A percentile compares a stretch with the other conserved stretches of the same genome.
These are phyloP conservation scores for Drosophila picticornis DNA, from an alignment of 2,888 invertebrate species.

Conservation along the genomic window DNA sequence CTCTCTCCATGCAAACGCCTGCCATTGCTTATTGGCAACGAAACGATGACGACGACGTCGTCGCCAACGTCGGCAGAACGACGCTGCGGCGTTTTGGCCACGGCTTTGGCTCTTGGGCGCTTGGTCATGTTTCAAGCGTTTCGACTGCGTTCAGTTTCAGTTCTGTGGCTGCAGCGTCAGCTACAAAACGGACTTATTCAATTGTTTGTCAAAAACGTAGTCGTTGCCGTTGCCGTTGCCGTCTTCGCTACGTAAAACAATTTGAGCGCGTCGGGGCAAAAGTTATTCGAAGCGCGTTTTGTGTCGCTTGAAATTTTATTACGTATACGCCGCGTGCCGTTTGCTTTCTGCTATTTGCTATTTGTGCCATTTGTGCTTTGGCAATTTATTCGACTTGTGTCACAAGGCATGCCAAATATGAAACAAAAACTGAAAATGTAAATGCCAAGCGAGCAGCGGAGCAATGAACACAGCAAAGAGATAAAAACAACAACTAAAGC, in stretches of 20 bases:
- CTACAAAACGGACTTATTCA: slow-evolving; percentile 53
- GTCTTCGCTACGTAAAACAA: slow-evolving; percentile 33
- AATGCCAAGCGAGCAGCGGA: slow-evolving; percentile 42
- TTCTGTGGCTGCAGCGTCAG: slow-evolving; percentile 73
- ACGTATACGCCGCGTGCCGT: slow-evolving; percentile 72
- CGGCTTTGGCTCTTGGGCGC: slow-evolving; percentile 63
- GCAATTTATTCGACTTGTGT: slow-evolving; percentile 63
- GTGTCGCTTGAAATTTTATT: slow-evolving; percentile 58
- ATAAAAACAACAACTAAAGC: slow-evolving; percentile 56
- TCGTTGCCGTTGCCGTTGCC: background rate
- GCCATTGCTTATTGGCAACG: slow-evolving; percentile 66
- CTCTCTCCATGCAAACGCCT: slow-evolving; percentile 8
- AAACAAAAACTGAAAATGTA: slow-evolving; percentile 67
- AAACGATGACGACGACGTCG: slow-evolving; percentile 30
- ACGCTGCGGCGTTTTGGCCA: slow-evolving; percentile 78
- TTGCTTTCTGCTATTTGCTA: slow-evolving; percentile 28
- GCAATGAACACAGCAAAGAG: slow-evolving; percentile 43
- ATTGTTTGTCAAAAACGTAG: slow-evolving; percentile 5
- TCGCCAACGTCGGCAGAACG: slow-evolving; percentile 45
- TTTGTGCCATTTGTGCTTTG: slow-evolving; percentile 49
- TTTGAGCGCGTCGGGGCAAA: slow-evolving; percentile 26
- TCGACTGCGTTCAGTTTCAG: slow-evolving; percentile 58
- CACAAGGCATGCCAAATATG: slow-evolving; percentile 70
- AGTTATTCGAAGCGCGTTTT: slow-evolving; percentile 53
- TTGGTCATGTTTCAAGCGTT: slow-evolving; percentile 73